Evolutionary conservation across 1,140 invertebrate genomes (phyloP).

Genomic region (Antheraea pernyi): DNA sequence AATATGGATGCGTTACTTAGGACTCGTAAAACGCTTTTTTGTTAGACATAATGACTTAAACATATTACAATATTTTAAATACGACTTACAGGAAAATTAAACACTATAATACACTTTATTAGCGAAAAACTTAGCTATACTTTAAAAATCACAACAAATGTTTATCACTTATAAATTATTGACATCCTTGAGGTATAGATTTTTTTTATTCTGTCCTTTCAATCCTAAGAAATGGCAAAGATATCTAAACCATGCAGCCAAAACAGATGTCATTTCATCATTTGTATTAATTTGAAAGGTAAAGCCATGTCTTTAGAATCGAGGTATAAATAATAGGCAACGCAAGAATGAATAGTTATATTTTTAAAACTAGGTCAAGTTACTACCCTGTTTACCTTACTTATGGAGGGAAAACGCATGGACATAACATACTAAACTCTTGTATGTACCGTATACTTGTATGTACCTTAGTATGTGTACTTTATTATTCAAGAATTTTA

Average conservation of each 20-base stretch:
- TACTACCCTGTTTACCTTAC: too few relatives aligned
- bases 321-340: slow-evolving; percentile 30
- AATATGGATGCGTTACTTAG: not conserved
- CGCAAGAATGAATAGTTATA: not conserved
- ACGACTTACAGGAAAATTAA: not conserved
- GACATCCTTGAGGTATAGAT: slow-evolving; percentile 27
- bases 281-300: too few relatives aligned
- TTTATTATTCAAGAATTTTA: too few relatives aligned
- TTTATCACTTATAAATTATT: slow-evolving; percentile 45
- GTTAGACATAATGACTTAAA: not conserved
- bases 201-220: too few relatives aligned
- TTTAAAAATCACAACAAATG: slow-evolving; percentile 38
- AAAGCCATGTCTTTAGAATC: not conserved
- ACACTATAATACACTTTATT: not conserved
- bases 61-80: not conserved
- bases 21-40: not conserved
- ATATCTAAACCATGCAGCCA: too few relatives aligned
- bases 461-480: too few relatives aligned
- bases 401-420: too few relatives aligned
- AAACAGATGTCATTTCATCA: too few relatives aligned
- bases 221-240: too few relatives aligned
- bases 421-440: too few relatives aligned
- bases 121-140: slow-evolving; percentile 29
- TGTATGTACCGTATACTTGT: not conserved
- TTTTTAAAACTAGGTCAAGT: slow-evolving; percentile 22